Evolutionary conservation across 2,797 vertebrate species (phyloP).

Genomic region (Channa striata): DNA sequence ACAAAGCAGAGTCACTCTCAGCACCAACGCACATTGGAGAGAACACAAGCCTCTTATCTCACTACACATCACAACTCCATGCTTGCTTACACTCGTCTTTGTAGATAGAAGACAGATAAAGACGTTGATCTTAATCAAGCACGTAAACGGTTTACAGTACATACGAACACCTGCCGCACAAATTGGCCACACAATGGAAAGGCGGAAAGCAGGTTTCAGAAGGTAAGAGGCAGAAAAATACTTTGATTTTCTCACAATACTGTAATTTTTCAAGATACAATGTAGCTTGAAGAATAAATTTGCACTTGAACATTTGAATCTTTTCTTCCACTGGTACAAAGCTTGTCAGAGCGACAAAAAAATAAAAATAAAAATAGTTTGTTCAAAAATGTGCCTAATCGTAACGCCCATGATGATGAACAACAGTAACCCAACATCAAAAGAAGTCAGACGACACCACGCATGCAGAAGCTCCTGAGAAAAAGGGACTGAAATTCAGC

Average conservation of each 20-base stretch:
- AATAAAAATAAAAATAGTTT: too few relatives aligned
- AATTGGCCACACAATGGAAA: not conserved
- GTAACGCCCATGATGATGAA: constrained; percentile 36
- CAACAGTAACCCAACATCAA: constrained; percentile 45
- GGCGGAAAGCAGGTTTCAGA: not conserved
- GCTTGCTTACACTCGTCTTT: constrained; percentile 61
- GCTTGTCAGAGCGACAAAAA: constrained; percentile 31
- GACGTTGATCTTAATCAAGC: constrained; percentile 61
- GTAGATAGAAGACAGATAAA: constrained; percentile 50
- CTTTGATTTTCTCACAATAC: not conserved
- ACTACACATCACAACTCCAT: constrained; percentile 31
- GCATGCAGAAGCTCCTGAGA: constrained; percentile 38
- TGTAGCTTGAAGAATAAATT: not conserved
- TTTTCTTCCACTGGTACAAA: constrained; percentile 19
- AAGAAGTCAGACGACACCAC: constrained; percentile 45
- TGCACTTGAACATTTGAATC: constrained; percentile 9
- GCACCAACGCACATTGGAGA: constrained; percentile 24
- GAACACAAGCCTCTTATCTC: constrained; percentile 46
- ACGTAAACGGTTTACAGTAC: constrained; percentile 39
- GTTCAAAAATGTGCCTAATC: constrained; percentile 20
- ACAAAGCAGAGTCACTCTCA: constrained; percentile 13
- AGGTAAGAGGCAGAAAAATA: not conserved
- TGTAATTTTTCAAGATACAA: constrained; percentile 13
- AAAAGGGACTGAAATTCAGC: constrained; percentile 74
- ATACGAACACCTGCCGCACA: not conserved